Evolutionary conservation across 1,140 invertebrate species (phyloP), one percentile per base, ranked within the genome.

Genomic region (Arion vulgaris): DNA sequence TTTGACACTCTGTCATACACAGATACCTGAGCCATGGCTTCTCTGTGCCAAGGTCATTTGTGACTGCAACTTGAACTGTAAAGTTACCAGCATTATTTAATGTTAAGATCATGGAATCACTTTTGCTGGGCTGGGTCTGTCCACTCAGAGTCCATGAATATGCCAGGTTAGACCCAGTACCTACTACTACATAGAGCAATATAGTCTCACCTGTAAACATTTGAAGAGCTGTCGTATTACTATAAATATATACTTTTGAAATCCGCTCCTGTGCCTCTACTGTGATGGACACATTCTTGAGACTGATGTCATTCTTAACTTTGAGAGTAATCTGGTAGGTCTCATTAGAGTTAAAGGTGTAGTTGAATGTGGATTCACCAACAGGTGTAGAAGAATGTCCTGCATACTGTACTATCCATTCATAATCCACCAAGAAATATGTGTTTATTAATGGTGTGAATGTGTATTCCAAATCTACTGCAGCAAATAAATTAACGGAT

Each of bases 231-330:
- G 69, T 66, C 51, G 82, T 83, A 80, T 86, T 87, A 17, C 76
- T 74, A 17, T 34, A 74, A 38, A 90, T 75, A 9, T 34, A 15
- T 0, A 88, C 74, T 39, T 76, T 76, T 19, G 53, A 68, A 4
- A 90, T 85, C 26, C 68, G 26, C 51, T 87, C 89, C 72, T 87
- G 79, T 0, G 86, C 84, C 19, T 84, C 26, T 7, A 89, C 72
- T 23, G 39, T 36, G 0, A 86, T 57, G 0, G 34, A n/a, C 4
- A 77, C 78, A 11, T 45, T 82, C 13, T 81, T 39, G 1, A 23
- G 53, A 41, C 85, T 87, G 15, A 90, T 84, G 17, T 82, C 78
- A 69, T 89, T 90, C 23, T 62, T 73, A 0, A 86, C 89, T 76
- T 38, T 86, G 0, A 88, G 45, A 7, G n/a, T 41, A 0, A 87